Conservation (phyloP, 2,797 vertebrate species). For the Iguana delicatissima region DNA sequence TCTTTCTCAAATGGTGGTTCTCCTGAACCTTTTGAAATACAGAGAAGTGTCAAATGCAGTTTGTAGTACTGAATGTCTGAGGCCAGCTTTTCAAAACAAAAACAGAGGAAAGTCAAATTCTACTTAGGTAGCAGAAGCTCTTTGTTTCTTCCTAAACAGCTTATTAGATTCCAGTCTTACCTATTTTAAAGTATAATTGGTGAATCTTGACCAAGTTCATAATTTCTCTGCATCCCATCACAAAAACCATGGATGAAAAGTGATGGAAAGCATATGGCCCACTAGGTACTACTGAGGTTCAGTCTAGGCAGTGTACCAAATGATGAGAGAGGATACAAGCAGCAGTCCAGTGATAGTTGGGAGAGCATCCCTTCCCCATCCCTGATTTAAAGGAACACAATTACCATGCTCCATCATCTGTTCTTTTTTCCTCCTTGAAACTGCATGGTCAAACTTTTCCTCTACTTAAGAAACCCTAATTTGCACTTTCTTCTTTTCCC, state of each 20-base stretch:
- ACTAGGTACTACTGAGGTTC: no score
- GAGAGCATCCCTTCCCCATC: no score
- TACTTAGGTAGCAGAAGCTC: not conserved
- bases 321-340: no score
- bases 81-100: not conserved
- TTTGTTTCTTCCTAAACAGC: not conserved
- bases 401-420: not conserved
- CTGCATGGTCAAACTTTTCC: not conserved
- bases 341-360: no score
- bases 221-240: not conserved
- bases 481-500: not conserved
- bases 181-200: not conserved
- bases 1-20: not conserved
- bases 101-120: slow-evolving; percentile 9
- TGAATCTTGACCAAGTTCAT: not conserved
- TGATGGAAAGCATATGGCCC: no score
- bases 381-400: not conserved
- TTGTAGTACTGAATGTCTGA: slow-evolving; percentile 21
- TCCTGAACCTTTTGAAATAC: not conserved
- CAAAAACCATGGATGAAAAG: not conserved
- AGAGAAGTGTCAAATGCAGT: not conserved
- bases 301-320: no score
- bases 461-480: not conserved
- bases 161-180: no score
- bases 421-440: not conserved